Evolutionary conservation across 1,140 invertebrate species (phyloP), one percentile per base, ranked within the genome.

Genomic region (Diachasmimorpha longicaudata): DNA sequence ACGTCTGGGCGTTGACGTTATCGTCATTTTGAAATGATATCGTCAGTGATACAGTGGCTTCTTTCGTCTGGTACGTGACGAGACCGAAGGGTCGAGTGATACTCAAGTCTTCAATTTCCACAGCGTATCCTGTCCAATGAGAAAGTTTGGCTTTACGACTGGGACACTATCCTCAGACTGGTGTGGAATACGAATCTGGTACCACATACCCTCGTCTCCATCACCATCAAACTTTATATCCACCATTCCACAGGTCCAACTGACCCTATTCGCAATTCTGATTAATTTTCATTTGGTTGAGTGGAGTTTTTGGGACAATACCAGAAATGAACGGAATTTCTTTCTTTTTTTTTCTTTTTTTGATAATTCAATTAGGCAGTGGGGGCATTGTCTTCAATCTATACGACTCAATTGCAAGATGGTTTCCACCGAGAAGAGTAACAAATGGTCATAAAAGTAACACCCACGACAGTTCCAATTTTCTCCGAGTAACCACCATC

Each of bases 381-480:
- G 52, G 8, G 52, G 23, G 23, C 19, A 25, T 63, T 63, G 58
- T 25, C 23, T 63, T 13, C 23, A 63, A 63, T 63, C 58, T 63
- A 63, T 63, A 23, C 8, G 21, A 52, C 23, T 36, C 44, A 55
- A 71, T 52, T 72, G 48, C 52, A 52, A 31, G 25, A 3, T 63
- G 36, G 70, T 58, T n/a, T 9, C 39, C 68, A 52, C 31, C 36
- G 16, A 1, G 42, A 39, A 16, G 23, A 21, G 74, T 75, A 55
- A 70, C 48, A 75, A 75, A 75, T 75, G 74, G 48, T 36, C 48
- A 78, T 78, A 75, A 78, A 77, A 79, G 77, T 77, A 77, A 78
- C 75, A 75, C 31, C 42, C 36, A 37, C 21, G 68, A 78, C 68
- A 68, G 46, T 68, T 78, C 73, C 78, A 78, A 81, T 77, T 81